Percentiles rank a stretch among this genome's conserved stretches.
Evolutionary conservation across 2,888 invertebrate genomes (phyloP).

Genomic region (Andrena bicolor): DNA sequence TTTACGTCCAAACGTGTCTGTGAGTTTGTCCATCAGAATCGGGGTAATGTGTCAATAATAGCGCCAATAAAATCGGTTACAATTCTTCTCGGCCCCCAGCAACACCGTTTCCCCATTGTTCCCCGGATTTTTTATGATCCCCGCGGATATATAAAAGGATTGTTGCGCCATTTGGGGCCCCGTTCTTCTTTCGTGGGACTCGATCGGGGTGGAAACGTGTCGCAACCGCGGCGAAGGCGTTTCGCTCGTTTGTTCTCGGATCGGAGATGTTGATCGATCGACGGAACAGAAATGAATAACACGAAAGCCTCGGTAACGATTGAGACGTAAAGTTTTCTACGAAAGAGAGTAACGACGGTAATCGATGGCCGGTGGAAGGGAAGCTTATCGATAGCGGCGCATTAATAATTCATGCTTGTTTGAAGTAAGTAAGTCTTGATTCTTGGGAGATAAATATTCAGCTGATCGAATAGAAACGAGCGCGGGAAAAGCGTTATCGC

Average conservation of each 20-base stretch:
- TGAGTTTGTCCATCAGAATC: not conserved
- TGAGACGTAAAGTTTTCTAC: constrained; percentile 13
- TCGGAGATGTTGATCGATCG: constrained; percentile 21
- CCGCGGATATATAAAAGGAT: constrained; percentile 18
- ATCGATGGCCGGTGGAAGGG: not conserved
- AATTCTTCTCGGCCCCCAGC: not conserved
- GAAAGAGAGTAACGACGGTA: not conserved
- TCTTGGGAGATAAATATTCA: not conserved
- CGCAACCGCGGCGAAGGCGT: constrained; percentile 25
- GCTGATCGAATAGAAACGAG: not conserved
- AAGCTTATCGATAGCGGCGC: not conserved
- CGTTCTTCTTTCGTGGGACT: not conserved
- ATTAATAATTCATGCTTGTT: constrained; percentile 30
- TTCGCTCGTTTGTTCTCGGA: not conserved
- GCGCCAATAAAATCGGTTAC: not conserved
- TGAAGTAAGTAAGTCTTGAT: not conserved
- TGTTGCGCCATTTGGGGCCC: not conserved
- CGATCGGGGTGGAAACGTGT: constrained; percentile 13
- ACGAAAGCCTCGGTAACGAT: constrained; percentile 10
- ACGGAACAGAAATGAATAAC: constrained; percentile 11
- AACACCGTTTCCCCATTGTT: constrained; percentile 13
- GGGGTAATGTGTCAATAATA: not conserved
- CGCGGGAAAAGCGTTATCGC: not conserved
- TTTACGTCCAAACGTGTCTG: too few relatives aligned
- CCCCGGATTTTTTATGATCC: not conserved